Percentiles rank a stretch among this genome's conserved stretches.
These are phyloP conservation scores for Triops cancriformis DNA, from an alignment of 1,140 invertebrate species.

Conservation along the genomic window DNA sequence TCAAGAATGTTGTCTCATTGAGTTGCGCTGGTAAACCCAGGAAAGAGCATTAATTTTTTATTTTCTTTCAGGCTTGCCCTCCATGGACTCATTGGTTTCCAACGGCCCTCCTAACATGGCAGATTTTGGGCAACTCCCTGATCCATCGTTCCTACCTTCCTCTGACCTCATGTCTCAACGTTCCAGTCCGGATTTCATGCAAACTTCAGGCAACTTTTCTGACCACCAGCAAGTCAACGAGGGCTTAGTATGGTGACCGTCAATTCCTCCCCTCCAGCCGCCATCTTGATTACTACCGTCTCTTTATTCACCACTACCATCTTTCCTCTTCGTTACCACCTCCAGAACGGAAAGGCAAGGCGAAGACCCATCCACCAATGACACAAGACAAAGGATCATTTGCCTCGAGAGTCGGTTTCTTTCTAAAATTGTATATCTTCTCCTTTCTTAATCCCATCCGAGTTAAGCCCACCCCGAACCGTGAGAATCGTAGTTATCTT, in stretches of 20 bases:
- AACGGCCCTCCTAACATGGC: slow-evolving; percentile 3
- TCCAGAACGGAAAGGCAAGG: not conserved
- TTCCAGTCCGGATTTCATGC: slow-evolving; percentile 38
- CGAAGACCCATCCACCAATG: not conserved
- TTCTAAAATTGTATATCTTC: too few relatives aligned
- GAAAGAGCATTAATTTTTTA: not conserved
- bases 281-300: not conserved
- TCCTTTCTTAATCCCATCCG: not conserved
- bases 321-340: not conserved
- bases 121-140: slow-evolving; percentile 25
- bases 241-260: slow-evolving; percentile 55
- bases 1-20: too few relatives aligned
- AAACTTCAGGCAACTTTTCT: slow-evolving; percentile 50
- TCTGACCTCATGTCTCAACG: slow-evolving; percentile 36
- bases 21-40: too few relatives aligned
- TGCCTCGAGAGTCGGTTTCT: not conserved
- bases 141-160: slow-evolving; percentile 32
- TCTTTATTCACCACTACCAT: not conserved
- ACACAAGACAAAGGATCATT: not conserved
- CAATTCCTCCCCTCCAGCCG: not conserved
- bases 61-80: not conserved
- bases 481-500: too few relatives aligned
- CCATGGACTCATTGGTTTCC: not conserved
- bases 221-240: slow-evolving; percentile 63
- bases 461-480: not conserved